Conservation (phyloP, 1,140 invertebrate species). For the Cyclargus thomasi region DNA sequence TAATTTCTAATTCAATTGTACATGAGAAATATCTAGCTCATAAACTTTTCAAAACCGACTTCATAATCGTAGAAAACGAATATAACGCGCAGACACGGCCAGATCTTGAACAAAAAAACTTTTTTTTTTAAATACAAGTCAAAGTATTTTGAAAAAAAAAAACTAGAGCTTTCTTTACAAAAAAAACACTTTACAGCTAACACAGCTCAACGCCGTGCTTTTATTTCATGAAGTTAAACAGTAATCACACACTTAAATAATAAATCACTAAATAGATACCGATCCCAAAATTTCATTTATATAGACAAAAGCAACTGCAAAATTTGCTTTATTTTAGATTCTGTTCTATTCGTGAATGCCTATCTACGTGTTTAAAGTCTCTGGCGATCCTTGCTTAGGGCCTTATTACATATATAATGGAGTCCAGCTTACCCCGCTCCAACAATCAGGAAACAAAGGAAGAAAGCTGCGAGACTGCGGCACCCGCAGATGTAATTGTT, state of each 20-base stretch:
- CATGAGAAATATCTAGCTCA: conserved; percentile 17
- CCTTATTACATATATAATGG: conserved; percentile 5
- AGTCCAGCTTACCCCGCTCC: not conserved
- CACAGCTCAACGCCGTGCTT: no score
- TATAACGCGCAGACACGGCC: not conserved
- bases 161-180: no score
- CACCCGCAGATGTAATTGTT: conserved; percentile 4
- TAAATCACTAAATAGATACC: no score
- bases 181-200: no score
- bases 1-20: conserved; percentile 24
- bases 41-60: conserved; percentile 9
- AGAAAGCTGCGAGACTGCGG: not conserved
- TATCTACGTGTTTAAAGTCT: not conserved
- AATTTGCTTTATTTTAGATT: no score
- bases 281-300: no score
- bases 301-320: no score
- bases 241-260: no score
- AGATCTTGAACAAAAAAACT: not conserved
- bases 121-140: no score
- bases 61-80: not conserved
- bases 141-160: no score
- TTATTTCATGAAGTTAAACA: no score
- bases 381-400: not conserved
- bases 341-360: not conserved
- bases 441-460: not conserved